Base-by-base conservation (phyloP, 2,113 vertebrate species). In the Microtus ochrogaster region DNA sequence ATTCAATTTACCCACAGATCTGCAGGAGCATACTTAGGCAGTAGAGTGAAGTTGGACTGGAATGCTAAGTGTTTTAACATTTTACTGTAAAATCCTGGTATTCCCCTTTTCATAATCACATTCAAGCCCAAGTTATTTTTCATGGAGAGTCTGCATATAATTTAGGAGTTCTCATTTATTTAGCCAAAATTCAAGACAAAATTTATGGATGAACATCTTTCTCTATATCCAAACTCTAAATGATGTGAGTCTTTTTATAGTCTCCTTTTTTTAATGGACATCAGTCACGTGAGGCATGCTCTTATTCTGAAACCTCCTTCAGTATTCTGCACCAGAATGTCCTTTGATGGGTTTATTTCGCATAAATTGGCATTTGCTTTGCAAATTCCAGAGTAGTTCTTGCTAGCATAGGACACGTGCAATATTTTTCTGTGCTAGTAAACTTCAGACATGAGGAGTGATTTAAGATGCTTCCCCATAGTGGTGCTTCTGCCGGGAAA, bases 161-260 rank as follows among this genome's bases (percentile, higher is more conserved):
- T 98, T 97, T 93, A 92, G 55, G 90, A 96, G 33, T 55, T 58
- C 1, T 85, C 85, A 93, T 10, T 47, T 81, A 95, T 90, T 78
- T 96, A 96, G 63, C 3, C 73, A 98, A 97, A 98, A 86, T 58
- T 92, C 9, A 93, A 81, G 61, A 73, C 68, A 70, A 97, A 98
- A 90, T 2, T 92, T n/a, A 55, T 82, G 84, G 89, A 96, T 92
- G 10, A 94, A 92, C 26, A 73, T 86, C 26, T 89, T 49, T 96
- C 17, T 58, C 91, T 78, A 95, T 85, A 88, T 88, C 97, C 93
- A 96, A 97, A 95, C 84, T 96, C 89, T 79, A 96, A 61, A 77
- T 61, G 90, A 96, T 89, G 82, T 33, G 16, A 76, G 11, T 33
- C 3, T 86, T 97, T 97, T 97, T 94, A 94, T 92, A 49, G 92